Evolutionary conservation across 2,113 vertebrate species (phyloP), one percentile per base, ranked within the genome.

Genomic region (Bagarius yarrelli): DNA sequence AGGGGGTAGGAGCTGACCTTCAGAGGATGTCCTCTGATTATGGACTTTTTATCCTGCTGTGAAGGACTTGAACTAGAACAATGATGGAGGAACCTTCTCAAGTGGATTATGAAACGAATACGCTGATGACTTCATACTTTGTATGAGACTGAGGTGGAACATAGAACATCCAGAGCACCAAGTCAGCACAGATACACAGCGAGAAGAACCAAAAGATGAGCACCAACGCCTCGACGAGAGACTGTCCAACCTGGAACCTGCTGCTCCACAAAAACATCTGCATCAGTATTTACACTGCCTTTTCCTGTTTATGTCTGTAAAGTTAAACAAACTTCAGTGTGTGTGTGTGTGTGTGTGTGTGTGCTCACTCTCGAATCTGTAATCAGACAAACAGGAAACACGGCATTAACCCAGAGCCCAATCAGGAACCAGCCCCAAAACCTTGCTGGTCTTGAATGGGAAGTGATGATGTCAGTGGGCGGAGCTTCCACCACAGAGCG

Each of bases 1-100:
- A 25, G 23, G 14, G 13, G 66, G 66, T n/a, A 16, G 64, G 34
- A 70, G 66, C 66, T 47, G 40, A 70, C 21, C 23, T 67, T 67
- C 64, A 67, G 63, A 66, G 63, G 63, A 66, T 11, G 63, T 66
- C 30, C 64, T 40, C 64, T 44, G 12, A 67, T 40, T 66, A 36
- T 47, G 0, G 23, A 69, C 12, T 4, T 69, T 12, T 23, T 21
- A 13, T n/a, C 34, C 64, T 40, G 64, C 64, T 14, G 64, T 69
- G 61, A 21, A 60, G 23, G n/a, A 60, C 57, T 60, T 19, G 18
- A 32, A 25, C 23, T 14, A 69, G n/a, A 47, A 25, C 36, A 44
- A 67, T 15, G 8, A 19, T 23, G 9, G 13, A 67, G 21, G 36
- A 23, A 47, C 13, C 5, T 50, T 70, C 67, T 50, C 13, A 11